These are phyloP conservation scores for Hyles lineata DNA, from an alignment of 2,888 invertebrate genomes.

Conservation along the genomic window DNA sequence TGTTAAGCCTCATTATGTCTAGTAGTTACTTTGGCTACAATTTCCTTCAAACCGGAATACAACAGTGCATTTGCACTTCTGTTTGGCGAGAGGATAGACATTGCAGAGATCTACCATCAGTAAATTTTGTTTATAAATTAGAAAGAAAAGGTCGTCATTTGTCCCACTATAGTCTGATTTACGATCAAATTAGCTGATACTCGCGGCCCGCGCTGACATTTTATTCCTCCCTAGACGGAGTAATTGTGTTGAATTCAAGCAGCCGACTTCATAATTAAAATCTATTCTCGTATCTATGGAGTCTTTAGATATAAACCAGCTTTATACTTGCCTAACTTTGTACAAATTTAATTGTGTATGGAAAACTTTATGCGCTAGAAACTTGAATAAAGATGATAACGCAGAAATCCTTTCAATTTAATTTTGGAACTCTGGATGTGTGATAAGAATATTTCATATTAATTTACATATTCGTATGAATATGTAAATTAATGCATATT, in stretches of 20 bases:
- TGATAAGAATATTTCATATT: constrained; percentile 4
- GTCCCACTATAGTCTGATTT: neutral
- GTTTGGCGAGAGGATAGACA: too few relatives aligned
- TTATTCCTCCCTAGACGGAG: neutral
- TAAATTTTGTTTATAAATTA: too few relatives aligned
- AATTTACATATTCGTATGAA: neutral
- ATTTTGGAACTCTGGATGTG: neutral
- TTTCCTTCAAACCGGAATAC: too few relatives aligned
- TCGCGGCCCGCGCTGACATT: too few relatives aligned
- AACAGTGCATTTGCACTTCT: too few relatives aligned
- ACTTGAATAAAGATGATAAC: constrained; percentile 19
- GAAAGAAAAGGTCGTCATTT: too few relatives aligned
- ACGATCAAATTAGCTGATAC: too few relatives aligned
- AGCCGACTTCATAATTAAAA: neutral
- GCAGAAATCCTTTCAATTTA: constrained; percentile 3
- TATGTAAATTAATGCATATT: too few relatives aligned
- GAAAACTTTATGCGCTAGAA: neutral
- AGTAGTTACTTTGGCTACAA: too few relatives aligned
- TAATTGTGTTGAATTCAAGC: neutral
- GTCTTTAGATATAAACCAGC: constrained; percentile 5
- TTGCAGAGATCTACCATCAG: too few relatives aligned
- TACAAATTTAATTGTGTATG: constrained; percentile 15
- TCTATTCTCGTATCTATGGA: neutral
- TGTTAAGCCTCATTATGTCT: too few relatives aligned
- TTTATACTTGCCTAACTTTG: constrained; percentile 20